phyloP scores from a whole-genome alignment of 2,888 invertebrate species.

The Tetanocera ferruginea region DNA sequence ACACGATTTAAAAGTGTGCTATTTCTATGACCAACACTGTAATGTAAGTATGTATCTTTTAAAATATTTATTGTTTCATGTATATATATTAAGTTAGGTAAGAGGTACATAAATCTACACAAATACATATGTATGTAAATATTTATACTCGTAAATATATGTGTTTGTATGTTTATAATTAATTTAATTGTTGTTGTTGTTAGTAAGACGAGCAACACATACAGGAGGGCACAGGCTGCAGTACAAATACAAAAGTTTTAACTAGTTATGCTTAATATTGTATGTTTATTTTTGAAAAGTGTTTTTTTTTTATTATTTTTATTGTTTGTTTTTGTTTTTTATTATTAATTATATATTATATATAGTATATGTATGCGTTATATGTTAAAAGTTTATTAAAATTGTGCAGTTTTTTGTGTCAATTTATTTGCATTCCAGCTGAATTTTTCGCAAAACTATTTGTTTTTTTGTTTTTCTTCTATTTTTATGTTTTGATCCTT shows the following conservation, averaged over 20 bases:
- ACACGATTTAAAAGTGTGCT: no score
- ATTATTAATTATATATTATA: neutral
- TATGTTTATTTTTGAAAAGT: slow-evolving; percentile 10
- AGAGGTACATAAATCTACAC: neutral
- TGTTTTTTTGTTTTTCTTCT: neutral
- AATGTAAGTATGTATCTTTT: neutral
- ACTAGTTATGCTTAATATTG: neutral
- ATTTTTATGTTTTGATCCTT: neutral
- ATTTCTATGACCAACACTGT: no score
- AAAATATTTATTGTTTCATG: no score
- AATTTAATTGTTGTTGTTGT: no score
- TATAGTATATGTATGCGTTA: slow-evolving; percentile 28
- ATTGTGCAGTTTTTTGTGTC: neutral
- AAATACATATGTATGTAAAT: neutral
- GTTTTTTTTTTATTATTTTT: slow-evolving; percentile 22
- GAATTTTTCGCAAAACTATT: slow-evolving; percentile 5
- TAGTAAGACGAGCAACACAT: neutral
- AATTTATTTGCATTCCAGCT: neutral
- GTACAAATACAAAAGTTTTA: neutral
- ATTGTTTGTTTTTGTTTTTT: neutral
- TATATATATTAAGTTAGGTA: no score
- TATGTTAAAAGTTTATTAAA: slow-evolving; percentile 29
- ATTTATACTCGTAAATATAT: neutral
- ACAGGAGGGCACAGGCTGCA: slow-evolving; percentile 6
- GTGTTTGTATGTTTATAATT: neutral